Evolutionary conservation across 1,140 invertebrate genomes (phyloP), one percentile per base, ranked within the genome.

Genomic region (Magallana ariakensis): DNA sequence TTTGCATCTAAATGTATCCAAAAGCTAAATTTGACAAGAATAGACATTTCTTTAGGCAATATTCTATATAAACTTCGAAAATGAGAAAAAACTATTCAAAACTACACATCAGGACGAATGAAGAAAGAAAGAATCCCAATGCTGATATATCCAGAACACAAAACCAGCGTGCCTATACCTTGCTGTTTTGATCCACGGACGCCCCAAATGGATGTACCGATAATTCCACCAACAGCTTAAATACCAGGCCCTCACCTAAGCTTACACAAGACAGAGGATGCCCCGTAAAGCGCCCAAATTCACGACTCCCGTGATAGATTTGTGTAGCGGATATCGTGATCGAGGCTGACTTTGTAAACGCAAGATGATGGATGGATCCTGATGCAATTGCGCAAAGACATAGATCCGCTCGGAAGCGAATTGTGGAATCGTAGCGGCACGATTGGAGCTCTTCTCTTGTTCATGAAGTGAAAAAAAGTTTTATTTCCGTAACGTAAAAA

Each of bases 351-450:
- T 75, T 75, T 75, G 58, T 60, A 26, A 75, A 75, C 66, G 66
- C 66, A 75, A 75, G 66, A 75, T 26, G 66, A 75, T 75, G 66
- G 66, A 75, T 75, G 5, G 66, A 13, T 13, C 33, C 66, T 75
- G 66, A 75, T 13, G 33, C 66, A 75, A 75, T 26, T 46, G 66
- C 22, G 66, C 66, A 75, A 26, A 11, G 19, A 22, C 6, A 75
- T 4, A 19, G 33, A 3, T 11, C 22, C 66, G 66, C 22, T 26
- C 1, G 8, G 66, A 22, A 16, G 11, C 22, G 3, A 5, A 46
- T 5, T 46, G 0, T 46, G 33, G 33, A 46, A 46, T 46, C 33
- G 33, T 46, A 46, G 2, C 33, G 33, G 33, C 33, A 46, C 33
- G 33, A 46, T 46, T 46, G 33, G 33, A 46, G 33, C 33, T 46